Percentiles rank a stretch among this genome's conserved stretches.
Evolutionary conservation across 2,888 invertebrate genomes (phyloP).

Genomic region (Idaea biselata): DNA sequence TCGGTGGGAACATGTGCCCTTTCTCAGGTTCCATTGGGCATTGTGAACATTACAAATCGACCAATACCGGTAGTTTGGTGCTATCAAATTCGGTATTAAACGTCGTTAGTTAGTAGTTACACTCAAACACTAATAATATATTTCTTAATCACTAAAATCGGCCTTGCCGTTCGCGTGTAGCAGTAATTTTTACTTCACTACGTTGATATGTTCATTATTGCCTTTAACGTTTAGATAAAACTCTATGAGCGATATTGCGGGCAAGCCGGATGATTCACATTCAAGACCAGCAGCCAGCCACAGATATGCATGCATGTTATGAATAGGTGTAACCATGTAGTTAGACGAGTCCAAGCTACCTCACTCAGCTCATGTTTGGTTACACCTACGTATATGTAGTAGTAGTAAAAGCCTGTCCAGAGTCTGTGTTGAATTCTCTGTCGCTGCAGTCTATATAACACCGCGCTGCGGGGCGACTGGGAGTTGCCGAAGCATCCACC

Average conservation of each 20-base stretch:
- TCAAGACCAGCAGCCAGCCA: conserved; percentile 49
- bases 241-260: conserved; percentile 42
- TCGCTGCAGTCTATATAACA: conserved; percentile 66
- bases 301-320: conserved; percentile 43
- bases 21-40: not conserved
- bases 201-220: conserved; percentile 75
- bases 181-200: conserved; percentile 52
- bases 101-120: conserved; percentile 51
- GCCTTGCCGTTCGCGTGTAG: conserved; percentile 52
- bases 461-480: conserved; percentile 65
- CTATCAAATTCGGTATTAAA: not conserved
- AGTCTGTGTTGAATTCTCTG: conserved; percentile 33
- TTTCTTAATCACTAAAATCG: conserved; percentile 63
- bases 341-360: not conserved
- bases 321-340: conserved; percentile 27
- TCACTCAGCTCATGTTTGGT: conserved; percentile 12
- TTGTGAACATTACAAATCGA: not conserved
- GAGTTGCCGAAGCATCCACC: conserved; percentile 65
- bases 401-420: conserved; percentile 34
- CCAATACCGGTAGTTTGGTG: too few relatives aligned
- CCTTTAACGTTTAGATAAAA: conserved; percentile 42
- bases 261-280: conserved; percentile 63
- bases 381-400: conserved; percentile 26
- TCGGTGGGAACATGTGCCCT: not conserved
- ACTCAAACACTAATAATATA: conserved; percentile 36